A percentile compares a stretch with the other conserved stretches of the same genome.
Evolutionary conservation across 2,888 invertebrate genomes (phyloP).

Genomic region (Leptodirus hochenwartii): DNA sequence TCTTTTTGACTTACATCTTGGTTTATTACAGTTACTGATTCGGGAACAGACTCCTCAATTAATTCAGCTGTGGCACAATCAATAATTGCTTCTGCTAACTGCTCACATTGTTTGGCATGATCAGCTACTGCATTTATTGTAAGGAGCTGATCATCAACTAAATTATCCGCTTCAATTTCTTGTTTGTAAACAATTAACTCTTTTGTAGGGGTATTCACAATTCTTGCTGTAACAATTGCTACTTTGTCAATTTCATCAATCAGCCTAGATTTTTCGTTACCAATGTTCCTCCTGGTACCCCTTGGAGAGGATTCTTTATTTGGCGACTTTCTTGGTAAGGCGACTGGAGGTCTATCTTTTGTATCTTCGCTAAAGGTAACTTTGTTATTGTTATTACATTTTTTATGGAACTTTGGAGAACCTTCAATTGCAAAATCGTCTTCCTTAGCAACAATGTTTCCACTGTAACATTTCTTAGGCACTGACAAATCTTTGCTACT

Average conservation of each 20-base stretch:
- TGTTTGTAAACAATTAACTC: no score
- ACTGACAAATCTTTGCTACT: no score
- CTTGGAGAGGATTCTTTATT: background rate
- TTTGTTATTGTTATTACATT: conserved; percentile 10
- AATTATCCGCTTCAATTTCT: conserved; percentile 4
- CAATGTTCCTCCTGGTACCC: background rate
- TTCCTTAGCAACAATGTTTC: no score
- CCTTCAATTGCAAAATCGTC: no score
- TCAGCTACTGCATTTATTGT: conserved; percentile 30
- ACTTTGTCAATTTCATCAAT: conserved; percentile 8
- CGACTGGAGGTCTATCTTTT: conserved; percentile 21
- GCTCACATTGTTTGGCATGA: conserved; percentile 30
- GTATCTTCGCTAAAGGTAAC: conserved; percentile 30
- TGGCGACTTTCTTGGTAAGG: no score
- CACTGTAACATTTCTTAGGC: no score
- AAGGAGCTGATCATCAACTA: conserved; percentile 13
- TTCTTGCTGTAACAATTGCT: no score
- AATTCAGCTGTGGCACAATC: conserved; percentile 18
- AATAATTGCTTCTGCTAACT: conserved; percentile 27
- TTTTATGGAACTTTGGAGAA: no score
- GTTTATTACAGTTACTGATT: conserved; percentile 10
- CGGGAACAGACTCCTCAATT: conserved; percentile 15
- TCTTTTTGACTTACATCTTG: conserved; percentile 11
- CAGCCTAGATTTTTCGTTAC: background rate
- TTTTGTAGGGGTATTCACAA: no score